Conservation (phyloP, 2,888 invertebrate species). For the Drosophila emarginata region DNA sequence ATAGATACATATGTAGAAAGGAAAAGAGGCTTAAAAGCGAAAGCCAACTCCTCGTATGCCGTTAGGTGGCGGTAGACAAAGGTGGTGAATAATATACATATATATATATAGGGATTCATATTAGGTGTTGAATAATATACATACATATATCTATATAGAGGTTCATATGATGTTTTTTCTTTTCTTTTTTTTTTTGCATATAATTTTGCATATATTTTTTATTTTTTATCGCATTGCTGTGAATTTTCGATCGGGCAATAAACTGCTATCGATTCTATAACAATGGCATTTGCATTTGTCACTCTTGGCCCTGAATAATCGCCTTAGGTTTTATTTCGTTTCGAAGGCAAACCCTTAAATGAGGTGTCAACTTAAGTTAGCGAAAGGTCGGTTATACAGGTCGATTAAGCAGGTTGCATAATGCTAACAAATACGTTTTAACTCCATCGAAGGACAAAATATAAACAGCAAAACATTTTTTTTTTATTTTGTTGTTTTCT, state of each 20-base stretch:
- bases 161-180: neutral
- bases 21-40: conserved; percentile 61
- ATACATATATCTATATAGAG: too few species aligned
- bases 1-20: too few species aligned
- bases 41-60: conserved; percentile 52
- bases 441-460: conserved; percentile 25
- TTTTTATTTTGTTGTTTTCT: neutral
- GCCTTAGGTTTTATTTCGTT: conserved; percentile 37
- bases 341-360: conserved; percentile 52
- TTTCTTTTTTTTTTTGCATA: neutral
- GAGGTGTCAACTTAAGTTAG: conserved; percentile 81
- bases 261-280: conserved; percentile 65
- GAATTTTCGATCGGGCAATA: conserved; percentile 35
- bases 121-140: too few species aligned
- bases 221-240: neutral
- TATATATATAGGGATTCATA: too few species aligned
- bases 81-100: too few species aligned
- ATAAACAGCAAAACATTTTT: conserved; percentile 24
- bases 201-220: neutral
- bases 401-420: conserved; percentile 48
- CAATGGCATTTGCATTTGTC: conserved; percentile 81
- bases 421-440: conserved; percentile 65
- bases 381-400: conserved; percentile 54
- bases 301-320: conserved; percentile 64
- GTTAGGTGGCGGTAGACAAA: neutral